Conservation (phyloP, 2,113 vertebrate species). For the Castor canadensis region DNA sequence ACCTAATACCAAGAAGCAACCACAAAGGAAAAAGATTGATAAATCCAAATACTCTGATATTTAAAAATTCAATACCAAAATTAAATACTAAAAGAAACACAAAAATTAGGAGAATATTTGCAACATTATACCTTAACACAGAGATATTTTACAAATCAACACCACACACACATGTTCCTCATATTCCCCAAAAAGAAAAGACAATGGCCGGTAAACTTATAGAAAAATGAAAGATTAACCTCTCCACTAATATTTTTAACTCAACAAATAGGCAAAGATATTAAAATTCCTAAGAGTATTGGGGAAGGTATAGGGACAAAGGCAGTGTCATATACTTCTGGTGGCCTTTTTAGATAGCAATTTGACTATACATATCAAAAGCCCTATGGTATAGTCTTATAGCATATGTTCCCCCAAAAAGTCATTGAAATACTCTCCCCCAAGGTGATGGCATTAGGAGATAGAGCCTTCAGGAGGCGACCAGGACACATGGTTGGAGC, state of each 20-base stretch:
- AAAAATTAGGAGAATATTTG: constrained; percentile 34
- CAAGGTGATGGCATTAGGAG: background rate
- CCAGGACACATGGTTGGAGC: background rate
- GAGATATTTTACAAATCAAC: background rate
- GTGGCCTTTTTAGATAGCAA: background rate
- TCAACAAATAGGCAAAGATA: background rate
- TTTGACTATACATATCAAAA: constrained; percentile 2
- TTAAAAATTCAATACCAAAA: background rate
- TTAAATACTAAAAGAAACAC: background rate
- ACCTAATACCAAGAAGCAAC: background rate
- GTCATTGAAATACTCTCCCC: background rate
- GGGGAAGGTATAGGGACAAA: background rate
- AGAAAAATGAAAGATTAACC: background rate
- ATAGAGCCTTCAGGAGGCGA: background rate
- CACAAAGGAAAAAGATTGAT: background rate
- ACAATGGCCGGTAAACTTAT: background rate
- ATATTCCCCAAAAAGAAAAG: background rate
- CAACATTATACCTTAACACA: background rate
- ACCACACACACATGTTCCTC: background rate
- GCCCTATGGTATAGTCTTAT: background rate
- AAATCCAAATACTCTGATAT: background rate
- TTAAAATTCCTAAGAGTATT: background rate
- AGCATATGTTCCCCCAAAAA: background rate
- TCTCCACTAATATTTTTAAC: background rate
- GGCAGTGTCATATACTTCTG: background rate